Base-by-base conservation (phyloP, 2,797 vertebrate species). In the Acestrorhynchus altus region DNA sequence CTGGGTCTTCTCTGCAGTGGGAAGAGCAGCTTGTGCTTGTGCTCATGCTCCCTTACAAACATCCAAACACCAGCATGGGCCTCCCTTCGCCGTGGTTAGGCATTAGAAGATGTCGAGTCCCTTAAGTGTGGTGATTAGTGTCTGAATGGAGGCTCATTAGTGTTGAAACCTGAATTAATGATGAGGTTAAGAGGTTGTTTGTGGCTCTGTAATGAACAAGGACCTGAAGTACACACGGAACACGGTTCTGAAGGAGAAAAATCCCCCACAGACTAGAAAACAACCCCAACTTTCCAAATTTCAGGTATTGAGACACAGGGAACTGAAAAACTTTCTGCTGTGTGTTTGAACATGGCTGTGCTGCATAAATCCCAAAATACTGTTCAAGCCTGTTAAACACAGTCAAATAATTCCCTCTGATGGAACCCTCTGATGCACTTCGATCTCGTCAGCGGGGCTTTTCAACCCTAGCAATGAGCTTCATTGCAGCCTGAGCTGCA, bases 61-160 rank as follows among this genome's bases (percentile, higher is more conserved):
- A 59, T 26, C 11, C 31, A 11, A 64, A 61, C 68, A 40, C 13
- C 44, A 6, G 40, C 40, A 8, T n/a, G 22, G n/a, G 31, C 18
- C 16, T 13, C 47, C 8, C 35, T 73, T 31, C 42, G 35, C 16
- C 63, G 46, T 47, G 16, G 26, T 28, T 28, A 22, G 46, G 12
- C 8, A 1, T 39, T 22, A 49, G 71, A 40, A 49, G 49, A 35
- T 75, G 40, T 5, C 13, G 51, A 28, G 52, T 76, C 68, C 16
- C 51, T 73, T 42, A 81, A 69, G 31, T 54, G 49, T 51, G 35
- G 49, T 26, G 67, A 78, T 80, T 72, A 71, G 28, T 51, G 70
- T 26, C 42, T 79, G 76, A 79, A 79, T 72, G 64, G 72, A 57
- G 66, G 73, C 60, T 80, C 57, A 69, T 83, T 81, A 81, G 31